Conservation (phyloP, 2,797 vertebrate genomes). For the Pipistrellus nathusii region DNA sequence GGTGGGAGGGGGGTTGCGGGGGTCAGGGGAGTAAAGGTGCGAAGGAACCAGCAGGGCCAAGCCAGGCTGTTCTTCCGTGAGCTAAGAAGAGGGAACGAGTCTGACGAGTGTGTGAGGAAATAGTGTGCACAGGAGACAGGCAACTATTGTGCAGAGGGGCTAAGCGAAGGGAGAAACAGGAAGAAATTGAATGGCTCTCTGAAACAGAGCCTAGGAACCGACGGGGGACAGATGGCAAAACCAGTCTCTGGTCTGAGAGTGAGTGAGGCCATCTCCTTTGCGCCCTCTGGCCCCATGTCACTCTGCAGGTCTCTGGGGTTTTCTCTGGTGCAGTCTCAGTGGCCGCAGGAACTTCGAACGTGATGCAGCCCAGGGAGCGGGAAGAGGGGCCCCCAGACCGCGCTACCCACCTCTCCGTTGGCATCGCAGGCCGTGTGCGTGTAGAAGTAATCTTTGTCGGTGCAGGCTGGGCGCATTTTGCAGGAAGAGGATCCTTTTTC, state of each 20-base stretch:
- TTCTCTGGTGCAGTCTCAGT: not conserved
- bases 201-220: not conserved
- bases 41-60: not conserved
- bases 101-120: not conserved
- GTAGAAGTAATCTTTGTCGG: constrained; percentile 95
- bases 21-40: not conserved
- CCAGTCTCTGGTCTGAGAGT: not conserved
- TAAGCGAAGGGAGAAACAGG: not conserved
- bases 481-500: constrained; percentile 93
- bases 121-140: rapidly evolving
- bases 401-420: constrained; percentile 90
- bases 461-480: constrained; percentile 92
- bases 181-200: not conserved
- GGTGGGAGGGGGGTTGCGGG: not conserved
- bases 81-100: not conserved
- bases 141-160: not conserved
- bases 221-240: not conserved
- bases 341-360: not conserved
- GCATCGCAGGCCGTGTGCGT: constrained; percentile 95
- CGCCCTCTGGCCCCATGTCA: not conserved
- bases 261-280: not conserved
- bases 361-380: not conserved
- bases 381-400: not conserved
- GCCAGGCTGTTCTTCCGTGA: not conserved
- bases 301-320: not conserved